These are phyloP conservation scores for Cyrtonyx montezumae DNA, from an alignment of 2,113 vertebrate species.

Conservation along the genomic window DNA sequence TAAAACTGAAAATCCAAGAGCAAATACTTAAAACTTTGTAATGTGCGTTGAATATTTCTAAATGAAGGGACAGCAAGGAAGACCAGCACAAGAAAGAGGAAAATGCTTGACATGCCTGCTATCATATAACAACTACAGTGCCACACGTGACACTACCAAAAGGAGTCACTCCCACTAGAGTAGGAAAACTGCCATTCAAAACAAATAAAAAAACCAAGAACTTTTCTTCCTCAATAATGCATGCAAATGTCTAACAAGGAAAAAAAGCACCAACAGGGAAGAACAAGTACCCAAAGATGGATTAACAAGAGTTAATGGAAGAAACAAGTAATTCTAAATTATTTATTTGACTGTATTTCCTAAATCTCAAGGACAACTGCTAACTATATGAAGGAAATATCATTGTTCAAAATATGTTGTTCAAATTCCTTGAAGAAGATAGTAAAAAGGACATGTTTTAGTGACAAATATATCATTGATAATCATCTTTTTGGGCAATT, in stretches of 20 bases:
- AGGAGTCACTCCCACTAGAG: not conserved
- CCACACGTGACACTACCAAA: not conserved
- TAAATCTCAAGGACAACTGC: not conserved
- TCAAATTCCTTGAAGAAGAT: not conserved
- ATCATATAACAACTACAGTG: not conserved
- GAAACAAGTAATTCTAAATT: not conserved
- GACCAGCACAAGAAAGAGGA: not conserved
- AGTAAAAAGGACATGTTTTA: not conserved
- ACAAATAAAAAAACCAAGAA: not conserved
- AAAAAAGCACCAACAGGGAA: not conserved
- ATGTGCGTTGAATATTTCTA: not conserved
- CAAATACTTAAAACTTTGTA: not conserved
- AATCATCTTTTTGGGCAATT: not conserved
- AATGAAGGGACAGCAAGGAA: not conserved
- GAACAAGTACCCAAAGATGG: not conserved
- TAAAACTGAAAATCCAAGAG: not conserved
- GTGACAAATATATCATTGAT: not conserved
- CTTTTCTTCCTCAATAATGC: not conserved
- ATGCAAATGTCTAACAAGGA: not conserved
- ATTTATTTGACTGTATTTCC: not conserved
- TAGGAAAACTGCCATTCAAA: not conserved
- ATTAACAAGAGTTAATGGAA: not conserved
- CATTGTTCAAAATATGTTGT: not conserved
- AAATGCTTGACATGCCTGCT: not conserved
- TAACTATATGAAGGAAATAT: not conserved